These are phyloP conservation scores for Sebastolobus altivelis DNA, from an alignment of 2,797 vertebrate species.

Conservation along the genomic window DNA sequence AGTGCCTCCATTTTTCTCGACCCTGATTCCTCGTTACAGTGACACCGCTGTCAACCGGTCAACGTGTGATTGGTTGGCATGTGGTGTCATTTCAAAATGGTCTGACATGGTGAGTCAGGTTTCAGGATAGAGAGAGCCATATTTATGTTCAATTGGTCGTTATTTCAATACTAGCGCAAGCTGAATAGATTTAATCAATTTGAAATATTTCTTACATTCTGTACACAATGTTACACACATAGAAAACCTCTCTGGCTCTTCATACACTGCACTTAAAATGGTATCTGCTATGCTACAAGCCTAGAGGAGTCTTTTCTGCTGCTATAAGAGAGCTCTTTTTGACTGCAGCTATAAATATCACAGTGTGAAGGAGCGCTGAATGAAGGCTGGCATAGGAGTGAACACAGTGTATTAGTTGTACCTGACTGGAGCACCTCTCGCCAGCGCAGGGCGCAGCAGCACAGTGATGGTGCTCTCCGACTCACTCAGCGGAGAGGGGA, in stretches of 20 bases:
- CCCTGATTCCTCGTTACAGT: constrained; percentile 21
- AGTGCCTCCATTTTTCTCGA: constrained; percentile 7
- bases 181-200: background rate
- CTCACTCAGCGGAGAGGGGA: constrained; percentile 92
- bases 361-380: constrained; percentile 45
- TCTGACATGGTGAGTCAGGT: constrained; percentile 18
- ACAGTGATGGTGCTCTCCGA: constrained; percentile 97
- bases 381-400: constrained; percentile 30
- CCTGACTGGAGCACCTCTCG: constrained; percentile 96
- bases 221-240: background rate
- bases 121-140: background rate
- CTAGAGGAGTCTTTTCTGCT: constrained; percentile 8
- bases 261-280: constrained; percentile 14
- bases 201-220: background rate
- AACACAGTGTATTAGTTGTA: constrained; percentile 63
- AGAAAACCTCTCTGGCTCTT: constrained; percentile 18
- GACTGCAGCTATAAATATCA: constrained; percentile 55
- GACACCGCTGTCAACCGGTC: constrained; percentile 32
- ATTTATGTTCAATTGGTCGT: background rate
- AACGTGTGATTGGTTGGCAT: constrained; percentile 15
- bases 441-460: constrained; percentile 93
- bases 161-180: background rate
- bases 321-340: constrained; percentile 11
- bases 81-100: constrained; percentile 10
- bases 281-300: background rate